Evolutionary conservation across 64 coral and sea anemone species (phyloP).

Genomic region (Porites lutea): DNA sequence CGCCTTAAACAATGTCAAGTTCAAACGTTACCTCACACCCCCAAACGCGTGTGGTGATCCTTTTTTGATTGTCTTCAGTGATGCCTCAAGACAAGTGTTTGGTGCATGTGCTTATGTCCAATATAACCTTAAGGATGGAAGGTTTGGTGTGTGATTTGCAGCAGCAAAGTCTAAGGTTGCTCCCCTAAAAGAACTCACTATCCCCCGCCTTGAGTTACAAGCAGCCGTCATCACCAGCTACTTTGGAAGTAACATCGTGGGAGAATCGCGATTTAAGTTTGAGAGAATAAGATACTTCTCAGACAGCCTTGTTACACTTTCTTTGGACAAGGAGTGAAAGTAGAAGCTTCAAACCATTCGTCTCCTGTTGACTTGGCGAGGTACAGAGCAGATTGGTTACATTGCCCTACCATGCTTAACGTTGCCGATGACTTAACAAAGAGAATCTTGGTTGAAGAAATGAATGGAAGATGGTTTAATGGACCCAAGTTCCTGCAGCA

Average conservation of each 20-base stretch:
- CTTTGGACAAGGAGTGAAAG: conserved; percentile 25
- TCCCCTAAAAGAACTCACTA: conserved; percentile 38
- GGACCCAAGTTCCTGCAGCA: conserved; percentile 42
- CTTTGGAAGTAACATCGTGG: background rate
- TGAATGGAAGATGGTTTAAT: conserved; percentile 56
- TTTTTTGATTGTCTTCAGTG: conserved; percentile 14
- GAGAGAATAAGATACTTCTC: conserved; percentile 14
- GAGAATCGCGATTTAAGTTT: conserved; percentile 21
- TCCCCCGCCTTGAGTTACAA: conserved; percentile 54
- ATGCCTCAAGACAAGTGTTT: conserved; percentile 46
- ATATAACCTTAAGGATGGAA: background rate
- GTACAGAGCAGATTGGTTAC: conserved; percentile 49
- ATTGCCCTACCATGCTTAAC: conserved; percentile 43
- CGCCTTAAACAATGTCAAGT: conserved; percentile 28
- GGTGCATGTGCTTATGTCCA: conserved; percentile 47
- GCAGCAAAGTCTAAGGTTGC: conserved; percentile 44
- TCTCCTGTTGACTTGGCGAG: conserved; percentile 33
- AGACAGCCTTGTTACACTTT: conserved; percentile 40
- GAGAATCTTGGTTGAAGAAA: conserved; percentile 29
- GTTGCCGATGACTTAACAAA: conserved; percentile 59
- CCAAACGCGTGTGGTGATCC: background rate
- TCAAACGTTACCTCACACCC: background rate
- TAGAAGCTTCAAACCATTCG: conserved; percentile 45
- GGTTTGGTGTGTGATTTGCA: conserved; percentile 25
- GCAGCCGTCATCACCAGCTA: conserved; percentile 36